Conservation (phyloP, 2,797 vertebrate genomes). For the Enteromius trimaculatus region DNA sequence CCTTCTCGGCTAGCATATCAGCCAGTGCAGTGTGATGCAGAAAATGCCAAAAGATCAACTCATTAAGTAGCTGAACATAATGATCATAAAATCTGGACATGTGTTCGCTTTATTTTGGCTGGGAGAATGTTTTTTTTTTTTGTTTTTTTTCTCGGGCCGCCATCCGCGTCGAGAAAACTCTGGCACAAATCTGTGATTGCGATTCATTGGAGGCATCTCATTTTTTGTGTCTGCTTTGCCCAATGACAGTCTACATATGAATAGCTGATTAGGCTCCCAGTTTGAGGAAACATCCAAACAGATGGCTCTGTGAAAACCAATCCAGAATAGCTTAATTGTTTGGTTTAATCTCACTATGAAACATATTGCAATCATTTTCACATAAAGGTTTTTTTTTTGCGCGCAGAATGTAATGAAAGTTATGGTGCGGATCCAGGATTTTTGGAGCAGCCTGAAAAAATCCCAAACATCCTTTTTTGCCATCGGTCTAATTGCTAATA, state of each 20-base stretch:
- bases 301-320: constrained; percentile 72
- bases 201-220: constrained; percentile 54
- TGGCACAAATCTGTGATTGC: constrained; percentile 63
- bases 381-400: constrained; percentile 62
- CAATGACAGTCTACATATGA: constrained; percentile 64
- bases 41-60: constrained; percentile 67
- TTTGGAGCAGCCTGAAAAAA: constrained; percentile 46
- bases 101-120: constrained; percentile 67
- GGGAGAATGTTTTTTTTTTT: constrained; percentile 47
- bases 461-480: constrained; percentile 30
- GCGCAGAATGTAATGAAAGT: constrained; percentile 52
- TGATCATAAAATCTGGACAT: constrained; percentile 69
- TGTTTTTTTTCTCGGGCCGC: constrained; percentile 30
- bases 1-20: constrained; percentile 55
- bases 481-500: constrained; percentile 25
- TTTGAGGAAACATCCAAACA: constrained; percentile 79
- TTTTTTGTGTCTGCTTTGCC: constrained; percentile 61
- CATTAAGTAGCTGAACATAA: constrained; percentile 69
- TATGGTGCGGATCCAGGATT: constrained; percentile 56
- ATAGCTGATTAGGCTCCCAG: constrained; percentile 69
- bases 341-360: constrained; percentile 79
- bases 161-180: constrained; percentile 51
- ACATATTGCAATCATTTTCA: constrained; percentile 83
- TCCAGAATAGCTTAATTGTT: constrained; percentile 81
- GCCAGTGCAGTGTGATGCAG: constrained; percentile 53